Base-by-base conservation (phyloP, 2,797 vertebrate genomes). In the Falco cherrug region DNA sequence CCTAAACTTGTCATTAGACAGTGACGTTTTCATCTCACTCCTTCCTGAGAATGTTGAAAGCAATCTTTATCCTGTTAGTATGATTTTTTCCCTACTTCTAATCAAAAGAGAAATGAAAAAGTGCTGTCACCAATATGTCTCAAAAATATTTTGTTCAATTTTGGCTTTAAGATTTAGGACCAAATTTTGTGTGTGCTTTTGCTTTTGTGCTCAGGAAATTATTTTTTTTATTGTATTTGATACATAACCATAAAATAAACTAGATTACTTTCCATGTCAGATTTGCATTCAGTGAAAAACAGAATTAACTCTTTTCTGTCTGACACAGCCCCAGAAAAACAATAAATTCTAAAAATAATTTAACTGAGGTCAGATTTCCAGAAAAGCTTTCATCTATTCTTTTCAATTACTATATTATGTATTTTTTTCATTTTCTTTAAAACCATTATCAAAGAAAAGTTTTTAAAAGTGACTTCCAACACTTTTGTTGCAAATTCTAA, bases 271-370 rank as follows among this genome's bases (percentile, higher is more conserved):
- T 81, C n/a, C 8, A 9, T 29, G 56, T 74, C 56, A 89, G 61
- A 81, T 68, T 93, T 83, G n/a, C 41, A n/a, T 88, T 75, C 29
- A 67, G 20, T 91, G 57, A 85, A 78, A 92, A 96, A 61, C 17
- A 37, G 84, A 86, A 80, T 87, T 70, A 69, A 84, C 63, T 77
- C 50, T 88, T 60, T 90, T 84, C 35, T 41, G 48, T 65, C 64
- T 69, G 50, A 85, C 84, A 70, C 41, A 6, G n/a, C 9, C 28
- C 24, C 50, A 67, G 80, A 29, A 69, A 56, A 51, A 75, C 28
- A 53, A 57, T 17, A 39, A 12, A 48, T 3, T 35, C 54, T 48
- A 50, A 54, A 56, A 81, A 57, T 81, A 89, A 53, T 29, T 56
- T 91, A 81, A 65, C 29, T 56, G 37, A 71, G 9, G 35, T 68